These are phyloP conservation scores for Phymanthus crucifer DNA, from an alignment of 92 coral and sea anemone genomes.

Conservation along the genomic window DNA sequence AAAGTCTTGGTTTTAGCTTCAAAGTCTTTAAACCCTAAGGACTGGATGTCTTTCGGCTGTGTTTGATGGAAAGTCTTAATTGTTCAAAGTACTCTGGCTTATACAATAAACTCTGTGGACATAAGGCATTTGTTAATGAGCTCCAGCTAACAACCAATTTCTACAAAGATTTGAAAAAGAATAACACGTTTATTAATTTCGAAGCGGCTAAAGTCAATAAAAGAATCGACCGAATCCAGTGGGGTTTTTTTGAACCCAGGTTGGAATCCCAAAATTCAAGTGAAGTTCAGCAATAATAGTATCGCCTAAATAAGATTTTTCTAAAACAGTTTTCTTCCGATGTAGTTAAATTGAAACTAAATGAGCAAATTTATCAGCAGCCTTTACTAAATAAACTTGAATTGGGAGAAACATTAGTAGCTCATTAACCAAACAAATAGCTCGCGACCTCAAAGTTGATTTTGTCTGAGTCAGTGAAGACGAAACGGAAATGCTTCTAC, in stretches of 20 bases:
- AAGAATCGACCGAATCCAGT: not conserved
- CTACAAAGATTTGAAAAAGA: not conserved
- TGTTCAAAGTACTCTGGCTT: not conserved
- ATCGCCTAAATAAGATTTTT: not conserved
- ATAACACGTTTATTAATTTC: not conserved
- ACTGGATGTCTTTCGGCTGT: not conserved
- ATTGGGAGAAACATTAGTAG: not conserved
- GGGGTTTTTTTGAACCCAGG: no score
- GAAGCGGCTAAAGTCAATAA: not conserved
- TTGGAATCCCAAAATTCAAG: no score
- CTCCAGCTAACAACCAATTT: constrained; percentile 4
- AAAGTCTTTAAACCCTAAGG: no score
- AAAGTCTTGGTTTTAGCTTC: no score
- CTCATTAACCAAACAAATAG: not conserved
- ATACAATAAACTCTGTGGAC: not conserved
- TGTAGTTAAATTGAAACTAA: not conserved
- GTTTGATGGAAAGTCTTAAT: constrained; percentile 3
- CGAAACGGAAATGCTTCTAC: not conserved
- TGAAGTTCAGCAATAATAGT: no score
- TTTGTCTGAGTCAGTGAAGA: not conserved
- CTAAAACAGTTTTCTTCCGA: not conserved
- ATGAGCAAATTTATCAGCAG: not conserved
- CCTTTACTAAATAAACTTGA: not conserved
- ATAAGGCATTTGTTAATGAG: not conserved
- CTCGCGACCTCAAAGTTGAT: not conserved